A percentile compares a stretch with the other conserved stretches of the same genome.
Conservation (phyloP, 2,888 invertebrate species). For the Azorinus chamasolen region DNA sequence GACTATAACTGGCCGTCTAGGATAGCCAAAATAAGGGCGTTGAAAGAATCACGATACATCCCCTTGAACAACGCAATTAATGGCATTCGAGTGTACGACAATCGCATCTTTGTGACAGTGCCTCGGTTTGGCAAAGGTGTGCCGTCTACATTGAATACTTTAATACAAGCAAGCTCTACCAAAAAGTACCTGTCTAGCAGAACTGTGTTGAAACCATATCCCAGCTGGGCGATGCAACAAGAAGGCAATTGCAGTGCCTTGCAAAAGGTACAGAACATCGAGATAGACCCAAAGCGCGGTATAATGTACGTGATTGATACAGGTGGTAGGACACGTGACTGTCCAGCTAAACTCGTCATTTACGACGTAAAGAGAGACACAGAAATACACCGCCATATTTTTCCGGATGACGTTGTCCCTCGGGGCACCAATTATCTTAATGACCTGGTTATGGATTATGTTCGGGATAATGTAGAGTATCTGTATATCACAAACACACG, state of each 20-base stretch:
- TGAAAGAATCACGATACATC: conserved; percentile 52
- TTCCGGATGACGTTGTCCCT: conserved; percentile 70
- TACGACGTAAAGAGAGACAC: conserved; percentile 68
- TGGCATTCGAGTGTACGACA: conserved; percentile 73
- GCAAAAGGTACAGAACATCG: conserved; percentile 80
- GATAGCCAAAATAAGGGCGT: conserved; percentile 36
- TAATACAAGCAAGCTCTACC: conserved; percentile 51
- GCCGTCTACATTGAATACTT: conserved; percentile 73
- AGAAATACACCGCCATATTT: conserved; percentile 65
- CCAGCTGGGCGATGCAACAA: conserved; percentile 73
- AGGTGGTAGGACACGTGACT: conserved; percentile 63
- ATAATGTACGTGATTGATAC: conserved; percentile 79
- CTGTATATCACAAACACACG: conserved; percentile 76
- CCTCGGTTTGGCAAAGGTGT: conserved; percentile 74
- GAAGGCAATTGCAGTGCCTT: conserved; percentile 76
- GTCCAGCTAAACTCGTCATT: conserved; percentile 77
- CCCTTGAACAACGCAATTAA: conserved; percentile 68
- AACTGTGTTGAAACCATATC: conserved; percentile 72
- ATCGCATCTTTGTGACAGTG: conserved; percentile 73
- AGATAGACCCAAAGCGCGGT: conserved; percentile 77
- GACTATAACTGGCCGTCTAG: conserved; percentile 71
- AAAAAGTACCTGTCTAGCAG: conserved; percentile 50
- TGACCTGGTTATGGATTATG: conserved; percentile 77
- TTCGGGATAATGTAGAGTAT: conserved; percentile 69
- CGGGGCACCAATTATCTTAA: conserved; percentile 71